Evolutionary conservation across 1,140 invertebrate species (phyloP).

Genomic region (Holcopasites calliopsidis): DNA sequence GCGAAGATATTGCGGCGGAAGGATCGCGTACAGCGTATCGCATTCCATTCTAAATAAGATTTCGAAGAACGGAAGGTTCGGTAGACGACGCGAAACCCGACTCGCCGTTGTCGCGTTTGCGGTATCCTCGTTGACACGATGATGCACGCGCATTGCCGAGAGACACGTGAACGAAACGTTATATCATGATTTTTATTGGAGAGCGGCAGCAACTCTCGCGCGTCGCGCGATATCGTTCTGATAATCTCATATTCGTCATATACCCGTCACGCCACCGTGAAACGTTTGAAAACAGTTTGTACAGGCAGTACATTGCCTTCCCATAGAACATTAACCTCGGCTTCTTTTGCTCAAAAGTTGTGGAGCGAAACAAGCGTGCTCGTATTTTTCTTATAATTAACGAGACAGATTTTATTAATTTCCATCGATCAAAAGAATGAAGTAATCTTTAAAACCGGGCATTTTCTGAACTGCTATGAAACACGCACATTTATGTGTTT

Average conservation of each 20-base stretch:
- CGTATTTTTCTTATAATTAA: no score
- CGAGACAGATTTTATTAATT: no score
- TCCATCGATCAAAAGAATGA: no score
- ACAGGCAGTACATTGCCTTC: not conserved
- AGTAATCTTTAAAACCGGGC: no score
- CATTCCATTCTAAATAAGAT: constrained; percentile 8
- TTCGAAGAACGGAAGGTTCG: constrained; percentile 8
- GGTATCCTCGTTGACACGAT: not conserved
- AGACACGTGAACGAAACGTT: constrained; percentile 1
- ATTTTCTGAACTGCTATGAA: no score
- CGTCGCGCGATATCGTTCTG: not conserved
- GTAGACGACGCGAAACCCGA: not conserved
- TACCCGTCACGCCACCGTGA: not conserved
- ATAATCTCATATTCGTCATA: constrained; percentile 16
- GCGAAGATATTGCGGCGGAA: constrained; percentile 31
- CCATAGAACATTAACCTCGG: not conserved
- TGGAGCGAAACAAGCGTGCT: no score
- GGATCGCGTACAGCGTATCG: constrained; percentile 4
- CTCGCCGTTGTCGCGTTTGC: not conserved
- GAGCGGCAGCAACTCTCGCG: constrained; percentile 3
- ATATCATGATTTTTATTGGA: constrained; percentile 4
- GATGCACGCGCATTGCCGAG: no score
- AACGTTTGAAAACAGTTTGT: not conserved
- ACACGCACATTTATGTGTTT: no score
- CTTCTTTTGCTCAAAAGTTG: not conserved